phyloP scores from a whole-genome alignment of 2,888 invertebrate species.

The Xanthorhoe spadicearia region DNA sequence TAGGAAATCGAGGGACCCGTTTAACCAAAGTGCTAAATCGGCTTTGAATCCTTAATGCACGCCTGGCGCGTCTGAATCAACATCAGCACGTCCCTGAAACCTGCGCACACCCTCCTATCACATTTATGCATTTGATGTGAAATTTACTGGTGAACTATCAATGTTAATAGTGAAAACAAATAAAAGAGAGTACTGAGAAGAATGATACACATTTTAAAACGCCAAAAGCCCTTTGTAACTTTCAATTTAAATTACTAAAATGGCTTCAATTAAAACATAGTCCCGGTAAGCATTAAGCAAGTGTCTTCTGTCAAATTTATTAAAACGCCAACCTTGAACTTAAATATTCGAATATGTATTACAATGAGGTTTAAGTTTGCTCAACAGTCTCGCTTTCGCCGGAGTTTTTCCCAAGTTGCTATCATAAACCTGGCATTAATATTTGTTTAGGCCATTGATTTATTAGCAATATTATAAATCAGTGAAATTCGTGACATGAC shows the following conservation, averaged over 20 bases:
- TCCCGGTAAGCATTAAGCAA: too few relatives aligned
- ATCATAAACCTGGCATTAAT: neutral
- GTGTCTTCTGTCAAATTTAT: too few relatives aligned
- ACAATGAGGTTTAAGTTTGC: too few relatives aligned
- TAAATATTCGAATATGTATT: too few relatives aligned
- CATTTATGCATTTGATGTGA: neutral
- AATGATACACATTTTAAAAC: too few relatives aligned
- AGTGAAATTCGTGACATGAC: conserved; percentile 13
- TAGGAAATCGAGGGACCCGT: neutral
- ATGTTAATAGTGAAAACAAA: too few relatives aligned
- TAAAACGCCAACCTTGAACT: too few relatives aligned
- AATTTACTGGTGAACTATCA: neutral
- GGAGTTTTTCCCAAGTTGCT: neutral
- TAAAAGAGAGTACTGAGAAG: too few relatives aligned
- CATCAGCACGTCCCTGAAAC: neutral
- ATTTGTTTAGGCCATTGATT: conserved; percentile 9
- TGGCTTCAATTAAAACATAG: too few relatives aligned
- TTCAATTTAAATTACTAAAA: too few relatives aligned
- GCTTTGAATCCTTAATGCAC: conserved; percentile 1
- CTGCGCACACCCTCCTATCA: neutral
- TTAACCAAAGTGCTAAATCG: conserved; percentile 5
- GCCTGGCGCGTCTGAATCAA: conserved; percentile 4
- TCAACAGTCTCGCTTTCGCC: too few relatives aligned
- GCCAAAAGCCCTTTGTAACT: too few relatives aligned
- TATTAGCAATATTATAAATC: conserved; percentile 9